Base-by-base conservation (phyloP, 2,888 invertebrate species). In the Conchocele bisecta region DNA sequence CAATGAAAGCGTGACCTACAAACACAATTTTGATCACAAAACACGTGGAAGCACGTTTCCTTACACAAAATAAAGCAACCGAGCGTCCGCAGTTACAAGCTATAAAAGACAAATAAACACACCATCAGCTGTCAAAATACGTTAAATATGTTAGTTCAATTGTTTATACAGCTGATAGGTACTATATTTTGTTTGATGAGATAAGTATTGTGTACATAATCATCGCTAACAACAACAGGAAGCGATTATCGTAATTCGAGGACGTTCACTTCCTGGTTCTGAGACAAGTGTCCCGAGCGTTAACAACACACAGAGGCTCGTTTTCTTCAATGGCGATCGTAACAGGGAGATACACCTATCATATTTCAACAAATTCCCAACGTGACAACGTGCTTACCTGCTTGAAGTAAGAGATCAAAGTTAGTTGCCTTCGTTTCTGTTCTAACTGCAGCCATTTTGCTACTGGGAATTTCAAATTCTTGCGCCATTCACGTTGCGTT, bases 191-290 rank as follows among this genome's bases (percentile, higher is more conserved):
- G n/a, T n/a, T n/a, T n/a, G n/a, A n/a, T n/a, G n/a, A n/a, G n/a
- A n/a, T n/a, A n/a, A n/a, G n/a, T n/a, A n/a, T n/a, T n/a, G n/a
- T n/a, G n/a, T n/a, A n/a, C n/a, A n/a, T n/a, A n/a, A n/a, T n/a
- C n/a, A n/a, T n/a, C n/a, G n/a, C n/a, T n/a, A n/a, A n/a, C 70
- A 71, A 68, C 58, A 78, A 81, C 83, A 84, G 83, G 83, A 83
- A 84, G 79, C 79, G 83, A 81, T 67, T 48, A 59, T 68, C 74
- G 51, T 69, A 74, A n/a, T 64, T 65, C 75, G 68, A 72, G 76
- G 73, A 68, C 64, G 70, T 63, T 79, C 83, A 85, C 85, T 86
- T 86, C 84, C 86, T 86, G 84, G 86, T 86, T 84, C 60, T 51
- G 20, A n/a, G 13, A 51, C n/a, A 31, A 51, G 31, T 33, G 13